Evolutionary conservation across 2,888 invertebrate species (phyloP), one percentile per base, ranked within the genome.

Genomic region (Napeogenes sylphis): DNA sequence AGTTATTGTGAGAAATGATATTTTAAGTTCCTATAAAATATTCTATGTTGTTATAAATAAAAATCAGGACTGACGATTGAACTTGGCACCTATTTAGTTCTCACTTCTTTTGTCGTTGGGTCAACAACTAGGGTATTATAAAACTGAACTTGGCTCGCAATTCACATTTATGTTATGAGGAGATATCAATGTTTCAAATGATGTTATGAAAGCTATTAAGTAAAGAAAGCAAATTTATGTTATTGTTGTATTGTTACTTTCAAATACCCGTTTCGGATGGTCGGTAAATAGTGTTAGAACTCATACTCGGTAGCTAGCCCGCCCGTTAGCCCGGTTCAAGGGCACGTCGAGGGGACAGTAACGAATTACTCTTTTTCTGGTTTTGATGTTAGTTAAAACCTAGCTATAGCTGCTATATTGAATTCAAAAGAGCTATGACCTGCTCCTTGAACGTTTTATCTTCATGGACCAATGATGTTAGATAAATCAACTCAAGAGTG

Each of bases 171-270:
- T 21, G 21, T 21, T 21, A 21, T 21, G 21, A 21, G 21, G 21
- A 21, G 21, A 47, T n/a, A 8, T 47, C n/a, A 21, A 8, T 47
- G 47, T 47, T 21, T 47, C 4, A 14, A 47, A 47, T 47, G 8
- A 38, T 75, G 76, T 73, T 73, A 74, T 74, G 75, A 80, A 75
- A 75, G 81, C 75, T 74, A 70, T 72, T 71, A 78, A 81, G 81
- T 83, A 83, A 85, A 51, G 21, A 51, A 83, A 85, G 84, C 83
- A 83, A 79, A 80, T 30, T 21, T 78, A 83, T 82, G 77, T 76
- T 85, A 82, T 85, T 83, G 79, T 69, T 67, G 75, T 73, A 80
- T 84, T 84, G 83, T 85, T 81, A 76, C 77, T 82, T 81, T 67
- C 58, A 45, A 63, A 58, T 61, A 10, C 8, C 59, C 61, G 61